Evolutionary conservation across 1,140 invertebrate species (phyloP).

Genomic region (Drosophila persimilis): DNA sequence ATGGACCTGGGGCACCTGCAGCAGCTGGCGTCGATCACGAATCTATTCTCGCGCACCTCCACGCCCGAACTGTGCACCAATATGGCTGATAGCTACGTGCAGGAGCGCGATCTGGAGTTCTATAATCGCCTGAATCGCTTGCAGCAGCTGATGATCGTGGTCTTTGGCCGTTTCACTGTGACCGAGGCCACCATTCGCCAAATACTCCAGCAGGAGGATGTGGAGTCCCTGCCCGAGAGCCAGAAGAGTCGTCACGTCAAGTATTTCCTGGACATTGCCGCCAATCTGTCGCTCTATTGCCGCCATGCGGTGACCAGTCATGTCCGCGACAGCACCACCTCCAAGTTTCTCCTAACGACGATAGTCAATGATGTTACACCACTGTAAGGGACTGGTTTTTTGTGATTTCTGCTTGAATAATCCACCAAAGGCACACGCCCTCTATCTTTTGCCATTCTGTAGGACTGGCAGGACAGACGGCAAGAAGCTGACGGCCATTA

Average conservation of each 20-base stretch:
- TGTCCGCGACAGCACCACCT: conserved; percentile 84
- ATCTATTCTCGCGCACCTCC: conserved; percentile 90
- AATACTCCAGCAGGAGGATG: conserved; percentile 48
- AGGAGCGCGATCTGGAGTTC: conserved; percentile 83
- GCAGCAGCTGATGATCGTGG: conserved; percentile 88
- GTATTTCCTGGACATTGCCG: conserved; percentile 85
- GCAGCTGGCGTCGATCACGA: conserved; percentile 90
- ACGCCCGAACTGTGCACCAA: conserved; percentile 26
- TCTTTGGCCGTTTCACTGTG: conserved; percentile 88
- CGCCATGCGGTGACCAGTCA: conserved; percentile 85
- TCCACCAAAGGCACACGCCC: too few species aligned
- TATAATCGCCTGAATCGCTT: conserved; percentile 86
- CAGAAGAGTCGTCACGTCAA: conserved; percentile 54
- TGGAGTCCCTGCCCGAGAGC: conserved; percentile 17
- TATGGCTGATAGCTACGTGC: conserved; percentile 49
- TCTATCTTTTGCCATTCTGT: conserved; percentile 61
- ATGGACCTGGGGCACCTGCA: conserved; percentile 86
- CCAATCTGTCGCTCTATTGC: conserved; percentile 88
- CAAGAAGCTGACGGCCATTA: conserved; percentile 71
- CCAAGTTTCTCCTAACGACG: conserved; percentile 81
- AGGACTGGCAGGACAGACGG: conserved; percentile 56
- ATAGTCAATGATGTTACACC: conserved; percentile 62
- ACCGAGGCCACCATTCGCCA: conserved; percentile 73
- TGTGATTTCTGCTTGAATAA: not conserved
- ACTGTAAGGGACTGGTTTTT: conserved; percentile 36